A percentile compares a stretch with the other conserved stretches of the same genome.
These are phyloP conservation scores for Dasyurus viverrinus DNA, from an alignment of 2,113 vertebrate genomes.

Conservation along the genomic window DNA sequence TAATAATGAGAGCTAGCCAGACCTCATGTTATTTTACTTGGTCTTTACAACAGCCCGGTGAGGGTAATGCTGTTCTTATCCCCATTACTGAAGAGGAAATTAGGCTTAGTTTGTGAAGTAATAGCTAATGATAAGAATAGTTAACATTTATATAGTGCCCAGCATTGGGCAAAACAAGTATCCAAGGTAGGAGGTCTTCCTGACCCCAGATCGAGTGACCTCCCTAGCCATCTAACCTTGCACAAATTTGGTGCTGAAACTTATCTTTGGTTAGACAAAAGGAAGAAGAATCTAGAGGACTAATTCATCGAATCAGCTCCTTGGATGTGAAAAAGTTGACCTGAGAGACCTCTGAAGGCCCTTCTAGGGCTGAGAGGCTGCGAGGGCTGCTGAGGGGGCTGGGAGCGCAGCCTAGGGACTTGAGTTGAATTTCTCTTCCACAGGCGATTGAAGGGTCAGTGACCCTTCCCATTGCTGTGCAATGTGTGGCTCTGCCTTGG, in stretches of 20 bases:
- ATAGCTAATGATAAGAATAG: too few relatives aligned
- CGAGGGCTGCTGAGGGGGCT: neutral
- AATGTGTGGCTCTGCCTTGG: constrained; percentile 87
- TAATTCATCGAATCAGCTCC: neutral
- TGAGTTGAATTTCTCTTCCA: neutral
- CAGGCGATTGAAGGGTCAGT: constrained; percentile 46
- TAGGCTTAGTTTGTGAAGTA: too few relatives aligned
- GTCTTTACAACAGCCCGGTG: neutral
- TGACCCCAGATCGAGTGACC: neutral
- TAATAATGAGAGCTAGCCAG: neutral
- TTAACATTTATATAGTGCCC: neutral
- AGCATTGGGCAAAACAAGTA: neutral
- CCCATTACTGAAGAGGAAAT: neutral
- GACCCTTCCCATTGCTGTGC: constrained; percentile 82
- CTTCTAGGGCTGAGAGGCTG: neutral
- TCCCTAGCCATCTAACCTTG: neutral
- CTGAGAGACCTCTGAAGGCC: neutral
- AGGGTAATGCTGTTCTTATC: too few relatives aligned
- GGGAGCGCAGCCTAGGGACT: neutral
- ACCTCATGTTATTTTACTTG: neutral
- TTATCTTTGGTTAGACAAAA: neutral
- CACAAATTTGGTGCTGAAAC: neutral
- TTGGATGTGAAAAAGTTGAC: neutral
- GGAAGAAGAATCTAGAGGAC: neutral
- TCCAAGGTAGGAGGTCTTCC: neutral